Conservation (phyloP, 2,113 vertebrate species). For the Octodon degus region DNA sequence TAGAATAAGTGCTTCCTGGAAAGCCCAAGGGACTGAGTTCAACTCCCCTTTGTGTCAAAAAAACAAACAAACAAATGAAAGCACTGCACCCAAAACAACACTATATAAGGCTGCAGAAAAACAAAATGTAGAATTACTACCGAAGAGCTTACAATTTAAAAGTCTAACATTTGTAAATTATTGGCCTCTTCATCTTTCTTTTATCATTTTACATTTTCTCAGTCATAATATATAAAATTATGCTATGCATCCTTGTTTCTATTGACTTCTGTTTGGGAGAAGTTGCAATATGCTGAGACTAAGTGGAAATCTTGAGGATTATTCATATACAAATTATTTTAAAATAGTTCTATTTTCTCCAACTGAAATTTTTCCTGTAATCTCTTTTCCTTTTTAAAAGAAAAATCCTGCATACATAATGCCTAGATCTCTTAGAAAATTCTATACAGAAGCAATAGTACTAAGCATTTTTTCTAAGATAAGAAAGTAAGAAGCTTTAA, state of each 20-base stretch:
- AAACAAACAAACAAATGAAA: background rate
- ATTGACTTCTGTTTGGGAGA: constrained; percentile 44
- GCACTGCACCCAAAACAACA: constrained; percentile 20
- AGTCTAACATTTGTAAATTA: constrained; percentile 35
- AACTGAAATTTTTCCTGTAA: constrained; percentile 41
- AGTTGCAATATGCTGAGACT: constrained; percentile 19
- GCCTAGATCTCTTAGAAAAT: constrained; percentile 33
- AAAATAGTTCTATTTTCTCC: constrained; percentile 61
- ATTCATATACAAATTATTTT: constrained; percentile 67
- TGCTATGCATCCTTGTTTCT: constrained; percentile 21
- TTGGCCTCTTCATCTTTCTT: background rate
- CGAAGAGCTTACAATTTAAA: background rate
- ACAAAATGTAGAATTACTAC: background rate
- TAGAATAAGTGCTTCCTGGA: no score
- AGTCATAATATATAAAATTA: constrained; percentile 54
- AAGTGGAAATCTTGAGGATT: constrained; percentile 58
- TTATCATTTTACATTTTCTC: constrained; percentile 45
- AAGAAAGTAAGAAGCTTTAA: constrained; percentile 44
- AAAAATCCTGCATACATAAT: constrained; percentile 37
- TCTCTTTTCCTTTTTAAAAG: constrained; percentile 50
- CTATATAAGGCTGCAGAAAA: background rate
- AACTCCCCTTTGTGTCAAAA: no score
- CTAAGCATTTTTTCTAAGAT: background rate
- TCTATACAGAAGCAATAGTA: background rate
- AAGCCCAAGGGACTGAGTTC: no score